Evolutionary conservation across 92 coral and sea anemone genomes (phyloP), one percentile per base, ranked within the genome.

Genomic region (Palythoa caribaeorum): DNA sequence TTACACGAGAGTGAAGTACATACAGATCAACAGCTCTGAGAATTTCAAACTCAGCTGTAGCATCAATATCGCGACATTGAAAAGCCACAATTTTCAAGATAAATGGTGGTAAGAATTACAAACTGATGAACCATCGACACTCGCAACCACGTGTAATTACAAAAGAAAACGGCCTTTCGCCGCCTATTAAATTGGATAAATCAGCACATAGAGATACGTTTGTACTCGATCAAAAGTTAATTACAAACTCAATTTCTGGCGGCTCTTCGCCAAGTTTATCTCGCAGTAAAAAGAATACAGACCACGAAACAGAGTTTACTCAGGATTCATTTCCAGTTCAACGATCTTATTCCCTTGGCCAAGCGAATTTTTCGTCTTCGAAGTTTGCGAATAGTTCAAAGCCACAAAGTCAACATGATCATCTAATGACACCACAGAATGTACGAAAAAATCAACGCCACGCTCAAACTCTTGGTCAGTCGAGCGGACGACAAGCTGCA

Each of bases 101-200:
- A 40, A 44, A 81, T 68, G 75, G 5, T 66, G 16, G 47, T 66
- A 48, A 9, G 3, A 16, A 6, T 63, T 16, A 60, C 9, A 63
- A 9, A 52, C 13, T 13, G 86, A 81, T 81, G 86, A 81, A 81
- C 75, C 86, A 48, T 51, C 86, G 38, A 48, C 75, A 81, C 38
- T 63, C 74, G 28, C 75, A 66, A 16, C 86, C 51, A 81, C 86
- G 76, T 81, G 86, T 81, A 52, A 51, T 14, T 81, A 39, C 86
- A 47, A 81, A 81, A 40, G 76, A 53, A 16, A 81, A 81, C 28
- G 86, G 86, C 39, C 75, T 81, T 19, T 65, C 86, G 15, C 62
- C 51, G 16, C 60, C 60, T 47, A 57, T 66, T 8, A 38, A 44
- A 44, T 44, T 51, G 74, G 86, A 48, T 9, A 81, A 66, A 21